Conservation (phyloP, 2,113 vertebrate genomes). For the Elephas maximus region DNA sequence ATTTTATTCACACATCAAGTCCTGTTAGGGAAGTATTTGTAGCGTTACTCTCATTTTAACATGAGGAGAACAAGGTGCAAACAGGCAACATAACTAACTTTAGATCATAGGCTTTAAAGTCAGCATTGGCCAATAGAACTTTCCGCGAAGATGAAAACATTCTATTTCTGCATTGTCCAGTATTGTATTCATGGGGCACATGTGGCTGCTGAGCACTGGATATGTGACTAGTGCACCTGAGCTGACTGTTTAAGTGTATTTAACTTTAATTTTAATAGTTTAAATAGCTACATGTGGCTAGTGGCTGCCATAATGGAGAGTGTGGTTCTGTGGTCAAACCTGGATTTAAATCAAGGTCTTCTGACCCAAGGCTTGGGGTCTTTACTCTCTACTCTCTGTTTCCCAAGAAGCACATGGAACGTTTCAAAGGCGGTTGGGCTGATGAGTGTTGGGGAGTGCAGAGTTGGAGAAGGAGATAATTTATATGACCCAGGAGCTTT, state of each 20-base stretch:
- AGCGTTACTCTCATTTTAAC: not conserved
- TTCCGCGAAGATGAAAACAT: not conserved
- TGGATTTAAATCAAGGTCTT: slow-evolving; percentile 24
- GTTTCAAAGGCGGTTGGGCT: not conserved
- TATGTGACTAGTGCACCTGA: not conserved
- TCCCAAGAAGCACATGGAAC: not conserved
- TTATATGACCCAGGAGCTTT: not conserved
- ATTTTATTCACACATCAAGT: not conserved
- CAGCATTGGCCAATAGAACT: not conserved
- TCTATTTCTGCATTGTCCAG: not conserved
- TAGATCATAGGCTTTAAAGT: not conserved
- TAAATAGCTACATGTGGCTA: not conserved
- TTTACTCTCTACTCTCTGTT: not conserved
- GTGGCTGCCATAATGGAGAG: not conserved
- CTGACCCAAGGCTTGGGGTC: not conserved
- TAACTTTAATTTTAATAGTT: slow-evolving; percentile 6
- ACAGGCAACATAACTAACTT: not conserved
- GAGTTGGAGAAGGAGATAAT: not conserved
- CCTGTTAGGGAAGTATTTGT: not conserved
- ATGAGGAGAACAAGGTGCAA: not conserved
- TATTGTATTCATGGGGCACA: not conserved
- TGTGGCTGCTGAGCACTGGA: not conserved
- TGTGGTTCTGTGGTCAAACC: not conserved
- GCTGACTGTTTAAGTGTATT: not conserved
- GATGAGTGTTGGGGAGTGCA: not conserved